Evolutionary conservation across 2,888 invertebrate genomes (phyloP).

Genomic region (Ypsolopha scabrella): DNA sequence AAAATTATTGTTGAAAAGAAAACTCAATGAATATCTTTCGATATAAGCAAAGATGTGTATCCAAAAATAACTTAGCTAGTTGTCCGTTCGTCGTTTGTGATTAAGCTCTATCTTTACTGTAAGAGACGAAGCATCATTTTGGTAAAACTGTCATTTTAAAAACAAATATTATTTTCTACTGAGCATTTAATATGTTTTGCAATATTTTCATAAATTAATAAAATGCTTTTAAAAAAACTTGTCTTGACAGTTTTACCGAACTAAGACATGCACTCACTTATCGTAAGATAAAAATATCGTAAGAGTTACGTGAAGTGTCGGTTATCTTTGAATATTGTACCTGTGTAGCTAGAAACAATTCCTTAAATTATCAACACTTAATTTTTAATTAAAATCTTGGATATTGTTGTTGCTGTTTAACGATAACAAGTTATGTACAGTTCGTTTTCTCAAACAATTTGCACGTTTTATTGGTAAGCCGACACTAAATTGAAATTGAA

Average conservation of each 20-base stretch:
- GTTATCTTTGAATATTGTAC: constrained; percentile 48
- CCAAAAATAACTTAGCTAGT: constrained; percentile 53
- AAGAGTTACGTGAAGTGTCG: constrained; percentile 59
- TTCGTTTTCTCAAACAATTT: too few relatives aligned
- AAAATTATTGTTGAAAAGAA: constrained; percentile 13
- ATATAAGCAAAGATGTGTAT: constrained; percentile 58
- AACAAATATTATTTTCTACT: too few relatives aligned
- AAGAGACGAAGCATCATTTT: not conserved
- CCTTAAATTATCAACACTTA: constrained; percentile 28
- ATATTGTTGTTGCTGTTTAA: constrained; percentile 42
- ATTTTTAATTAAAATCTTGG: constrained; percentile 29
- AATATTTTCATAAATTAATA: too few relatives aligned
- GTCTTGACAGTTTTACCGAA: too few relatives aligned
- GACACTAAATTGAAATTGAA: too few relatives aligned
- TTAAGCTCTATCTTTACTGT: constrained; percentile 25
- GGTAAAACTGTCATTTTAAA: too few relatives aligned
- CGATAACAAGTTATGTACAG: too few relatives aligned
- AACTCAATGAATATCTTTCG: constrained; percentile 23
- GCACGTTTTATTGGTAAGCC: too few relatives aligned
- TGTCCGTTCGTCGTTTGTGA: constrained; percentile 49
- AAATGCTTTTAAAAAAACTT: too few relatives aligned
- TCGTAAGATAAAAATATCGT: constrained; percentile 41
- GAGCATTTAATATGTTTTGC: too few relatives aligned
- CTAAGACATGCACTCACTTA: constrained; percentile 23
- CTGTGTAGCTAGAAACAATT: constrained; percentile 68